Evolutionary conservation across 2,888 invertebrate genomes (phyloP).

Genomic region (Apamea crenata): DNA sequence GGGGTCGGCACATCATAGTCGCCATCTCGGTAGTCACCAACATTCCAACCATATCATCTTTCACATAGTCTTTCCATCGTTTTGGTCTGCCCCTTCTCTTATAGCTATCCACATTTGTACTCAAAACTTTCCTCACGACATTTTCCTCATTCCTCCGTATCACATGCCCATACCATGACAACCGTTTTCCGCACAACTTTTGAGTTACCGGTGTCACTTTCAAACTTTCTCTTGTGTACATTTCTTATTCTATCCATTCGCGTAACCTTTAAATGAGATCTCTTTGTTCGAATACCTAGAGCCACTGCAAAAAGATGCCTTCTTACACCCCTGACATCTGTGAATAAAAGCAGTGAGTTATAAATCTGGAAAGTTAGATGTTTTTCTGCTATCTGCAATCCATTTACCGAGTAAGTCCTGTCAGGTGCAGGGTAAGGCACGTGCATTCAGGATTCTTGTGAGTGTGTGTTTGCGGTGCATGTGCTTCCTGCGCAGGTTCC

Average conservation of each 20-base stretch:
- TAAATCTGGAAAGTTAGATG: not conserved
- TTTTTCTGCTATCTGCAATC: conserved; percentile 26
- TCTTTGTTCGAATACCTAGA: not conserved
- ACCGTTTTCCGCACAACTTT: not conserved
- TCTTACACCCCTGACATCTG: not conserved
- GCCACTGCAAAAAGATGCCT: not conserved
- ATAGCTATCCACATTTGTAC: not conserved
- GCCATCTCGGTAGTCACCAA: too few relatives aligned
- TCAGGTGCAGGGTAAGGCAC: conserved; percentile 10
- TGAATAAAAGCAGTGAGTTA: not conserved
- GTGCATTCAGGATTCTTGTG: conserved; percentile 22
- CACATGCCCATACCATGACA: not conserved
- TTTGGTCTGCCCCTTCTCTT: not conserved
- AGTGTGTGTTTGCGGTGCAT: not conserved
- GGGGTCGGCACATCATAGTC: too few relatives aligned
- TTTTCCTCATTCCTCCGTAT: not conserved
- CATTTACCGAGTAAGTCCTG: conserved; percentile 22
- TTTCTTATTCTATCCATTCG: not conserved
- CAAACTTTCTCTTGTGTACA: not conserved
- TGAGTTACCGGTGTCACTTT: not conserved
- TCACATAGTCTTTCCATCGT: not conserved
- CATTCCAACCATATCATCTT: not conserved
- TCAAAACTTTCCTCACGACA: not conserved
- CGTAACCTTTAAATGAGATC: not conserved
- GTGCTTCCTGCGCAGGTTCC: too few relatives aligned